Evolutionary conservation across 2,797 vertebrate species (phyloP).

Genomic region (Meriones psammophilus): DNA sequence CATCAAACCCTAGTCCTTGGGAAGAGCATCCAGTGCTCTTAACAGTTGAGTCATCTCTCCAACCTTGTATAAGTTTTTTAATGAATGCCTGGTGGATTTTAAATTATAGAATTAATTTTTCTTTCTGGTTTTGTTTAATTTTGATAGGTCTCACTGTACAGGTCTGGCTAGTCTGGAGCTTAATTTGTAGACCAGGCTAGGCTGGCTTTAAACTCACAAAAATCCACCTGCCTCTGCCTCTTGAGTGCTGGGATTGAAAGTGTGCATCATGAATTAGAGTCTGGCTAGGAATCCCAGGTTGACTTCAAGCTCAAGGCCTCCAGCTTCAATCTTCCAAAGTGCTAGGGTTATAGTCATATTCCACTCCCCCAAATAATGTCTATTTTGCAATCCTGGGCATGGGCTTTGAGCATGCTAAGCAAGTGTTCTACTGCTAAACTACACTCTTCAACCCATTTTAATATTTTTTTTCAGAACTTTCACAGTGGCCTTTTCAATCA

Average conservation of each 20-base stretch:
- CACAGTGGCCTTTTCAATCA: not conserved
- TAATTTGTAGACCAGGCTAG: not conserved
- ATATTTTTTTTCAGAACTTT: constrained; percentile 55
- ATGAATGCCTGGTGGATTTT: not conserved
- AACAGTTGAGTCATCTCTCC: not conserved
- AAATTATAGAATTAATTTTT: not conserved
- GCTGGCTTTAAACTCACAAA: not conserved
- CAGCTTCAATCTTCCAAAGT: not conserved
- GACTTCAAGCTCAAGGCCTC: not conserved
- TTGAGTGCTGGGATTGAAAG: not conserved
- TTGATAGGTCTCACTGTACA: not conserved
- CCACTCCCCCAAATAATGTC: not conserved
- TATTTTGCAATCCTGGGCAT: not conserved
- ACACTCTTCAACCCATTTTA: not conserved
- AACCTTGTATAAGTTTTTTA: not conserved
- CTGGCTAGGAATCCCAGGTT: not conserved
- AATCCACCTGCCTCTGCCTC: not conserved
- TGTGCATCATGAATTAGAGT: not conserved
- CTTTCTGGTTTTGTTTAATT: not conserved
- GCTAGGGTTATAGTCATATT: not conserved
- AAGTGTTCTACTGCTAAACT: not conserved
- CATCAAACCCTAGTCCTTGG: not conserved
- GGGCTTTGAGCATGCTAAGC: no score
- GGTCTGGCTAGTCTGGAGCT: not conserved
- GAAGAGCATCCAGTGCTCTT: not conserved